These are phyloP conservation scores for Gadus chalcogrammus DNA, from an alignment of 2,113 vertebrate genomes.

Conservation along the genomic window DNA sequence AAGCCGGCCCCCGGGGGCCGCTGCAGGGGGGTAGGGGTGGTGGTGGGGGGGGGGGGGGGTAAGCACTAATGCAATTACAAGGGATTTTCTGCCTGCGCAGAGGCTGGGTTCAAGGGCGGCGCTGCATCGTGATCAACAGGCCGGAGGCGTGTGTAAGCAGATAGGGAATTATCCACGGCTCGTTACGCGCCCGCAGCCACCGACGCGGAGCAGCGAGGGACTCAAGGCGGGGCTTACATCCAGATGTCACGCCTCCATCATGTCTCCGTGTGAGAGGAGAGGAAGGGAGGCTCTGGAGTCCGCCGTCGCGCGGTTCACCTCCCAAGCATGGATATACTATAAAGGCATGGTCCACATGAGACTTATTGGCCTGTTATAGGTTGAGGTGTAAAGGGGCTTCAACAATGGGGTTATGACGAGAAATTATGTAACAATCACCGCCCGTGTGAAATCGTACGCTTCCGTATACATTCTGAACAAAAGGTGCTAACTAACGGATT, in stretches of 20 bases:
- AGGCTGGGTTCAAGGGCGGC: conserved; percentile 49
- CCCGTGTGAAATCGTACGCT: neutral
- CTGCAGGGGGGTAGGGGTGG: conserved; percentile 31
- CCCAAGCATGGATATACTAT: too few relatives aligned
- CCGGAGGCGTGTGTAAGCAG: conserved; percentile 25
- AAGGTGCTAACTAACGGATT: neutral
- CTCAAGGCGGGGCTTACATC: too few relatives aligned
- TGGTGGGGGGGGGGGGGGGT: conserved; percentile 41
- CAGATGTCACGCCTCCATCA: too few relatives aligned
- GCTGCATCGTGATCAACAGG: conserved; percentile 19
- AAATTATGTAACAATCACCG: too few relatives aligned
- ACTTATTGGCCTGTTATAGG: too few relatives aligned
- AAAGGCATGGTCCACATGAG: too few relatives aligned
- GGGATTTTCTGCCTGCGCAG: conserved; percentile 55
- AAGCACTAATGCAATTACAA: conserved; percentile 63
- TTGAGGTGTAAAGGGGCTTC: too few relatives aligned
- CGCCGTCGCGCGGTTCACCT: too few relatives aligned
- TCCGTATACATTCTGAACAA: neutral
- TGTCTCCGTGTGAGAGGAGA: too few relatives aligned
- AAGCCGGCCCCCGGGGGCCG: conserved; percentile 22
- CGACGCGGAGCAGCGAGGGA: neutral
- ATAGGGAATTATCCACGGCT: conserved; percentile 24
- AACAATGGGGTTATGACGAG: too few relatives aligned
- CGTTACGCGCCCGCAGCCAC: neutral
- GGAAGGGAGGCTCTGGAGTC: too few relatives aligned